phyloP scores from a whole-genome alignment of 2,113 vertebrate genomes.

The Toxotes chatareus region DNA sequence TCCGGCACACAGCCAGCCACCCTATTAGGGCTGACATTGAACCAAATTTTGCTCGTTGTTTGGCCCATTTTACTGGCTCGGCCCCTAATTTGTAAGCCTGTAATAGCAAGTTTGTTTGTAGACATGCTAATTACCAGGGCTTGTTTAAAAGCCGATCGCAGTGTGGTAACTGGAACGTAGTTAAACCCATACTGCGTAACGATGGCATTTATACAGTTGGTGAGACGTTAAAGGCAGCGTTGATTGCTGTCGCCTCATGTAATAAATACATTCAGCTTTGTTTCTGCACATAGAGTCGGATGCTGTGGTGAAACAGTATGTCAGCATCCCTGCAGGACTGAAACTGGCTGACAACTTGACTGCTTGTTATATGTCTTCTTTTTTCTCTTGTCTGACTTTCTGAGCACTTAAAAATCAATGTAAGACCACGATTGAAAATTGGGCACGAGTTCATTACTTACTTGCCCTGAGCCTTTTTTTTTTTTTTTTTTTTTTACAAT shows the following conservation, averaged over 20 bases:
- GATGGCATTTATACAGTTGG: constrained; percentile 49
- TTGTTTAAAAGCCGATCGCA: constrained; percentile 57
- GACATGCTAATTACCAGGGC: constrained; percentile 56
- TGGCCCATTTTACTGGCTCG: constrained; percentile 51
- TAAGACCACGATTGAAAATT: constrained; percentile 10
- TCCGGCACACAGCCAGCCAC: constrained; percentile 15
- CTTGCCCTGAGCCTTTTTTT: background rate
- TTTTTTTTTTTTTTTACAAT: background rate
- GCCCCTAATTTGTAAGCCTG: constrained; percentile 55
- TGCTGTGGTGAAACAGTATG: constrained; percentile 5
- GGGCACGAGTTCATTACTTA: constrained; percentile 20
- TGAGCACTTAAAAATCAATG: constrained; percentile 26
- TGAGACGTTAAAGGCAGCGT: constrained; percentile 52
- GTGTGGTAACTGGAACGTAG: constrained; percentile 47
- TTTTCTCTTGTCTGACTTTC: constrained; percentile 28
- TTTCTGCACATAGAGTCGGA: constrained; percentile 29
- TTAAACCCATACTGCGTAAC: constrained; percentile 51
- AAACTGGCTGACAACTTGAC: constrained; percentile 24
- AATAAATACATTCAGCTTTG: constrained; percentile 49
- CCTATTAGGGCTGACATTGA: constrained; percentile 40
- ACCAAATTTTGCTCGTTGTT: constrained; percentile 46
- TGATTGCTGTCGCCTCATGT: constrained; percentile 36
- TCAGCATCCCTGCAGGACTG: constrained; percentile 42
- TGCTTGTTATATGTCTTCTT: constrained; percentile 12
- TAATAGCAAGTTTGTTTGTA: constrained; percentile 63